These are phyloP conservation scores for Trogon surrucura DNA, from an alignment of 2,113 vertebrate genomes.

Conservation along the genomic window DNA sequence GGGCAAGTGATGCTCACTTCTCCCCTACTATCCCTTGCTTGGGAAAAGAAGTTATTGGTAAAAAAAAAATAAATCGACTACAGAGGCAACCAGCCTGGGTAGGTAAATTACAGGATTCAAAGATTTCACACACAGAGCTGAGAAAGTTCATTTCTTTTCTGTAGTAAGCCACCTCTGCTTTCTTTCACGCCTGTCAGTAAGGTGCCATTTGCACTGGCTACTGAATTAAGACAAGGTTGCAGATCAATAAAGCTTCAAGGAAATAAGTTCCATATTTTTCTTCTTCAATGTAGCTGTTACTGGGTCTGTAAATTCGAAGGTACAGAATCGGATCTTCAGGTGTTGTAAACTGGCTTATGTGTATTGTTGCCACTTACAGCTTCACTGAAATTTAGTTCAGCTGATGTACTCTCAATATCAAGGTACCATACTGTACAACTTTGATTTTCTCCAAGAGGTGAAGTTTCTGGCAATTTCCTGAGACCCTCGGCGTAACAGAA, in stretches of 20 bases:
- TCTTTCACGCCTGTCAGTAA: neutral
- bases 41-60: neutral
- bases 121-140: neutral
- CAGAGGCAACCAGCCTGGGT: neutral
- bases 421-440: neutral
- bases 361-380: neutral
- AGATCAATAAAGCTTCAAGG: neutral
- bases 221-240: neutral
- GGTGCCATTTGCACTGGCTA: neutral
- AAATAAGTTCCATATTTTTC: neutral
- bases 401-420: fast-evolving
- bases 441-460: neutral
- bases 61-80: neutral
- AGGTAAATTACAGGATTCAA: neutral
- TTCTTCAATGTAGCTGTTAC: neutral
- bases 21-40: neutral
- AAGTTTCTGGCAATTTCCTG: neutral
- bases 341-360: neutral
- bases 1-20: neutral
- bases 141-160: neutral
- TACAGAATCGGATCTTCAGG: neutral
- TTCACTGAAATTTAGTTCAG: neutral
- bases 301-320: neutral
- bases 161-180: neutral
- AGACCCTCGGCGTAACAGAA: neutral